Evolutionary conservation across 2,113 vertebrate species (phyloP).

Genomic region (Holacanthus passer): DNA sequence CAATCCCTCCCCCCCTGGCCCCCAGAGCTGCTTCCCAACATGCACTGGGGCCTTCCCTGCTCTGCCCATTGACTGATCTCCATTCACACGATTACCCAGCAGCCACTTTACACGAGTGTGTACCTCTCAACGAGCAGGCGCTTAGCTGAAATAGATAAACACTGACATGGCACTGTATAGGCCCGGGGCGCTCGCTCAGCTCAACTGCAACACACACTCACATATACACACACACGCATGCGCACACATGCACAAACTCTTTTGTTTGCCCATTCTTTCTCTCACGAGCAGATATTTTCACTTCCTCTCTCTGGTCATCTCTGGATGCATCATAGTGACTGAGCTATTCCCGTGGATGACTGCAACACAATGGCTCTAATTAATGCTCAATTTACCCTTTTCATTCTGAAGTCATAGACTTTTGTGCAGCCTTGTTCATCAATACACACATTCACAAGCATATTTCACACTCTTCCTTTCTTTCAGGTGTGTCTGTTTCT

Average conservation of each 20-base stretch:
- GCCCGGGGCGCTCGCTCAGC: conserved; percentile 33
- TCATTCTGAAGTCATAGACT: conserved; percentile 61
- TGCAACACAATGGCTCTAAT: conserved; percentile 57
- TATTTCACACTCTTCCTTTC: neutral
- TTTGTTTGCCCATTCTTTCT: conserved; percentile 29
- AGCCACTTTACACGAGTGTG: conserved; percentile 70
- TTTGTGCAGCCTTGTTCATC: conserved; percentile 26
- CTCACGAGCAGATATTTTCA: conserved; percentile 25
- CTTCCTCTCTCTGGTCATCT: conserved; percentile 8
- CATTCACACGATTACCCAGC: conserved; percentile 80
- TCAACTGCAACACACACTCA: conserved; percentile 12
- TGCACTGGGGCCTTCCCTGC: conserved; percentile 66
- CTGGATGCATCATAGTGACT: conserved; percentile 9
- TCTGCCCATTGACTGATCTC: conserved; percentile 79
- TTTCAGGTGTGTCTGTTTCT: neutral
- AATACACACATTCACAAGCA: neutral
- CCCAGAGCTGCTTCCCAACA: conserved; percentile 69
- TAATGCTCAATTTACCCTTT: conserved; percentile 62
- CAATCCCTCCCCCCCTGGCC: conserved; percentile 47
- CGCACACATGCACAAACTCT: conserved; percentile 18
- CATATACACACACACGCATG: conserved; percentile 18
- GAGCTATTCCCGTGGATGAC: conserved; percentile 36
- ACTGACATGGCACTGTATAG: conserved; percentile 60
- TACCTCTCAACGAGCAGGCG: conserved; percentile 56
- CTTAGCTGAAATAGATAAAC: conserved; percentile 71